Conservation (phyloP, 2,797 vertebrate species). For the Enteromius trimaculatus region DNA sequence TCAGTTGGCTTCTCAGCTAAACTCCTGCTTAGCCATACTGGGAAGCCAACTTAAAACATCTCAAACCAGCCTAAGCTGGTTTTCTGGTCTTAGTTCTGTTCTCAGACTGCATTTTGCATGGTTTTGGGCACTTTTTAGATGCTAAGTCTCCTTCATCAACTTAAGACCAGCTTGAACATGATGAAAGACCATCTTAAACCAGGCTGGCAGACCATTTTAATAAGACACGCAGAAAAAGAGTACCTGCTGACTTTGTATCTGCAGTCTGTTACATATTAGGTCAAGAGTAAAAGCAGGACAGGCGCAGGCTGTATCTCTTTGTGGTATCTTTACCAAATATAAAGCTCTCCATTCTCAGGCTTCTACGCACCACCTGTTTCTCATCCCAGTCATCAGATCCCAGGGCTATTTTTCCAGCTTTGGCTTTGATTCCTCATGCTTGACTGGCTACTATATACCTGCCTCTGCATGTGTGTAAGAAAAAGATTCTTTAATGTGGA, state of each 20-base stretch:
- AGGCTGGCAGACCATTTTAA: background rate
- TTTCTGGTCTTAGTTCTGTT: background rate
- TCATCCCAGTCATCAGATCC: slow-evolving; percentile 70
- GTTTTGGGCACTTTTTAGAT: background rate
- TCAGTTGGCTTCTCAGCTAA: background rate
- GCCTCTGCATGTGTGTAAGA: slow-evolving; percentile 34
- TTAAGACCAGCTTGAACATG: background rate
- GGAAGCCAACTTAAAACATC: background rate
- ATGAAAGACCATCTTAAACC: background rate
- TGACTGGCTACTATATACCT: slow-evolving; percentile 63
- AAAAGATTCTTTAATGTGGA: slow-evolving; percentile 33
- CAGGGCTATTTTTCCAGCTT: slow-evolving; percentile 68
- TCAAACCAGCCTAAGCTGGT: background rate
- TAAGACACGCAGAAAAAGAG: background rate
- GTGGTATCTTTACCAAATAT: slow-evolving; percentile 54
- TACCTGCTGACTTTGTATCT: slow-evolving; percentile 15
- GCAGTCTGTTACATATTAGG: slow-evolving; percentile 30
- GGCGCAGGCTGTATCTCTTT: slow-evolving; percentile 37
- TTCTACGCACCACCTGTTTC: slow-evolving; percentile 68
- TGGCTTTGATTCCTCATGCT: slow-evolving; percentile 59
- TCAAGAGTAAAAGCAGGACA: slow-evolving; percentile 4
- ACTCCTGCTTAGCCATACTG: background rate
- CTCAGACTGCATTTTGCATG: background rate
- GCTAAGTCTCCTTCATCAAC: background rate
- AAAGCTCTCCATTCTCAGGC: slow-evolving; percentile 61